These are phyloP conservation scores for Fragum sueziense DNA, from an alignment of 2,888 invertebrate genomes.

Conservation along the genomic window DNA sequence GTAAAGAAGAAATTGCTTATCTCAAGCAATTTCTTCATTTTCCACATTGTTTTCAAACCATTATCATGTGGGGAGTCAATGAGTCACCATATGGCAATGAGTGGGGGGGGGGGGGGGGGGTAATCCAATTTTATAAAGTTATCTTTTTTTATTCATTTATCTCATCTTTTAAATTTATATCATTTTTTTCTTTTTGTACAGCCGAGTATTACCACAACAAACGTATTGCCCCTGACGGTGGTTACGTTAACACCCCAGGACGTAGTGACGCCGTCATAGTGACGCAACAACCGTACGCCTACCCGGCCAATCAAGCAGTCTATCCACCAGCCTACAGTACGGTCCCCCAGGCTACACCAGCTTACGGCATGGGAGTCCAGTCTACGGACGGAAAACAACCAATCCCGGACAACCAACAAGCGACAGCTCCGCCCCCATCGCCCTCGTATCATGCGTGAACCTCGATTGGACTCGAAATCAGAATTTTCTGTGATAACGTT, in stretches of 20 bases:
- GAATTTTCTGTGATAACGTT: too few species aligned
- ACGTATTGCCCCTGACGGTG: neutral
- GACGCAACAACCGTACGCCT: neutral
- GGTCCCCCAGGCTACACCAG: neutral
- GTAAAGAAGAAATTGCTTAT: too few species aligned
- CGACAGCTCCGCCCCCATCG: neutral
- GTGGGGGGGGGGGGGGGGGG: too few species aligned
- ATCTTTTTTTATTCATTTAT: too few species aligned
- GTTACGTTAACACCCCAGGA: neutral
- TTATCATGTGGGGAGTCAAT: too few species aligned
- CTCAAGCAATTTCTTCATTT: too few species aligned
- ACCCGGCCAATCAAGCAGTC: neutral
- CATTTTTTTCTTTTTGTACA: neutral
- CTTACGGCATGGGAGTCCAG: neutral
- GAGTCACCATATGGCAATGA: too few species aligned
- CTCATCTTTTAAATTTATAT: neutral
- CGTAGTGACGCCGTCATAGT: neutral
- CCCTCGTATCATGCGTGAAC: neutral
- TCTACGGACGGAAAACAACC: neutral
- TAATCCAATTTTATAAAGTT: too few species aligned
- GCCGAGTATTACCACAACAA: conserved; percentile 9
- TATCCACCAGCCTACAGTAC: neutral
- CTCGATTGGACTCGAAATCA: too few species aligned
- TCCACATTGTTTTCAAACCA: too few species aligned
- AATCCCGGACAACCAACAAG: neutral